A percentile compares a stretch with the other conserved stretches of the same genome.
phyloP scores from a whole-genome alignment of 2,113 vertebrate genomes.

The Ageneiosus marmoratus region DNA sequence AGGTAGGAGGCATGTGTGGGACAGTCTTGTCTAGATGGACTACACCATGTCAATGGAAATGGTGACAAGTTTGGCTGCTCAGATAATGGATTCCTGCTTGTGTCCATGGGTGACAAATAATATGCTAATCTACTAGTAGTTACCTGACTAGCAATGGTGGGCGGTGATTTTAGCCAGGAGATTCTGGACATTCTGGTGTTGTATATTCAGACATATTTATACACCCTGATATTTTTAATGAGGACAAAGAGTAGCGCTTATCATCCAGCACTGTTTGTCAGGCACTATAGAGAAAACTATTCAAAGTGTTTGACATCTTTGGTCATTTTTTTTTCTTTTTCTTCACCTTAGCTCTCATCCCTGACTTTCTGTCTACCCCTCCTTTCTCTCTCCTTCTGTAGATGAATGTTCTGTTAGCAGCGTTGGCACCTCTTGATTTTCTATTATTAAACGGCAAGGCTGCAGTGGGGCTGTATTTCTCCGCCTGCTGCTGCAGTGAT shows the following conservation, averaged over 20 bases:
- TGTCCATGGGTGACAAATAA: not conserved
- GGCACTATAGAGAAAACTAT: too few relatives aligned
- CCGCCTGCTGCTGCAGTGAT: conserved; percentile 43
- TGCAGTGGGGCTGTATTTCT: conserved; percentile 58
- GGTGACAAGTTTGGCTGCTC: not conserved
- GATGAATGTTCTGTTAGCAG: conserved; percentile 66
- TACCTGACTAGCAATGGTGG: not conserved
- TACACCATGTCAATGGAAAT: not conserved
- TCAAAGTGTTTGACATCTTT: not conserved
- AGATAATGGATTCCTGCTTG: not conserved
- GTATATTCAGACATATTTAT: not conserved
- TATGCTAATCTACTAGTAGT: not conserved
- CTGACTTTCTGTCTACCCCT: conserved; percentile 17
- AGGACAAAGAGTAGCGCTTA: not conserved
- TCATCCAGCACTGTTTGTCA: not conserved
- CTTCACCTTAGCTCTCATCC: conserved; percentile 40
- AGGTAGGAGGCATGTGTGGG: not conserved
- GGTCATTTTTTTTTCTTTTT: not conserved
- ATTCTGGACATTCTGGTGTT: not conserved
- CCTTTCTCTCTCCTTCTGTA: conserved; percentile 55
- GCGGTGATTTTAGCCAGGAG: not conserved
- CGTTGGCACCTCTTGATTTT: conserved; percentile 67
- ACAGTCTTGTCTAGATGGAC: not conserved
- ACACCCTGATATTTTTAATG: not conserved
- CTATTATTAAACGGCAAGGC: conserved; percentile 67